Base-by-base conservation (phyloP, 2,113 vertebrate species). In the Opisthocomus hoazin region DNA sequence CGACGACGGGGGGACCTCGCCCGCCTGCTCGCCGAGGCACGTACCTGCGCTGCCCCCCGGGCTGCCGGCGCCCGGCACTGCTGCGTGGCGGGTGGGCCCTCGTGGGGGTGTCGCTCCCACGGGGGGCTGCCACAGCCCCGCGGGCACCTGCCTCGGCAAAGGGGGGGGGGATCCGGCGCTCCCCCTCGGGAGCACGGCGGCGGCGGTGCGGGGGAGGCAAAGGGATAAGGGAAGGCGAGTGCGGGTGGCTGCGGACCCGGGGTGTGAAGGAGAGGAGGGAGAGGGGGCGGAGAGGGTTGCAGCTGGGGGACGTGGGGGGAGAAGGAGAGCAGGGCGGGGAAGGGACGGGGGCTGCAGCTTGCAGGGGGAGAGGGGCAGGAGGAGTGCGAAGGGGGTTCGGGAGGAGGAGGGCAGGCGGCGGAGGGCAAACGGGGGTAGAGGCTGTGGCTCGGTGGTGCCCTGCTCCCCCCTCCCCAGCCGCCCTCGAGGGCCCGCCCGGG, bases 61-160 rank as follows among this genome's bases (percentile, higher is more conserved):
- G 70, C 60, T 61, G 58, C 15, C 6, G 14, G 37, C 2, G 10
- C 43, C 53, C 12, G 68, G 54, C 70, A 45, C 58, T 26, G 57
- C 37, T 3, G 1, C n/a, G n/a, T n/a, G 4, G 51, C n/a, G 51
- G 51, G 34, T 14, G 54, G 43, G 32, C 23, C 34, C 46, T 36
- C 45, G 7, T 17, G 16, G 41, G 46, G 45, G 5, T 46, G 53
- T 4, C 6, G 3, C 60, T 34, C 39, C 1, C 1, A 20, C 2
- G 12, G 32, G 29, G 30, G 30, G 14, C 5, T 1, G 43, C 27
- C 2, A 0, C 26, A 73, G 63, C 24, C 23, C 8, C 1, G 64
- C 3, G 2, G 45, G 50, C 21, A 75, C 27, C 69, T 22, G 29
- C 48, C 37, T 34, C 5, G 41, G 87, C 70, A 12, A 37, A 53